phyloP scores from a whole-genome alignment of 1,140 invertebrate species.

The Whitmania pigra region DNA sequence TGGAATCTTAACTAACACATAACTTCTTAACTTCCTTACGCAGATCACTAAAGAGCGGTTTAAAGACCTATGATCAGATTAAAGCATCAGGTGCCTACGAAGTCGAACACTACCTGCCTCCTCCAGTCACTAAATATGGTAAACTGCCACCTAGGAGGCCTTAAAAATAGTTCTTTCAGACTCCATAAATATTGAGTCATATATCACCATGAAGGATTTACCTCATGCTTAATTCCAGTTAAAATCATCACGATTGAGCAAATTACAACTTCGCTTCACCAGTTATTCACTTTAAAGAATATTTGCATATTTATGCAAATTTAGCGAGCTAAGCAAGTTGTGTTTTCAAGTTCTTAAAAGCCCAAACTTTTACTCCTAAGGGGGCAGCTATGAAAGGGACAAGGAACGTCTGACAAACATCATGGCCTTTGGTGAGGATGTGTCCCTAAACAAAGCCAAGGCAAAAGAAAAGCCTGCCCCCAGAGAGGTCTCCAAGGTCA shows the following conservation, averaged over 20 bases:
- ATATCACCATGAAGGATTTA: too few relatives aligned
- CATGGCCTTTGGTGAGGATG: not conserved
- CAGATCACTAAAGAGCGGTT: not conserved
- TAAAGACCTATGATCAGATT: constrained; percentile 3
- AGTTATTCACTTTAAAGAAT: too few relatives aligned
- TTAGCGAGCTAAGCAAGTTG: too few relatives aligned
- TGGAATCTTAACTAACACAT: too few relatives aligned
- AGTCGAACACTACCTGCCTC: not conserved
- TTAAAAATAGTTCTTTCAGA: too few relatives aligned
- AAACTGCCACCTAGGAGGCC: too few relatives aligned
- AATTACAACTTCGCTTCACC: too few relatives aligned
- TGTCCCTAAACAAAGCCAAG: not conserved
- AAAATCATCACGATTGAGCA: too few relatives aligned
- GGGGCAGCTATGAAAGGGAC: constrained; percentile 1
- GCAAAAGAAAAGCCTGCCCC: not conserved
- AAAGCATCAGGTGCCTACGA: not conserved
- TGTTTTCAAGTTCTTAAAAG: not conserved
- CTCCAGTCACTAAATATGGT: not conserved
- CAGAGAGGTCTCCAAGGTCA: not conserved
- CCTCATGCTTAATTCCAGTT: not conserved
- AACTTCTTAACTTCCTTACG: too few relatives aligned
- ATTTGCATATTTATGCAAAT: too few relatives aligned
- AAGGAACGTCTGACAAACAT: not conserved
- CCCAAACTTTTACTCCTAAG: not conserved
- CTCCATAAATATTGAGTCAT: too few relatives aligned